phyloP scores from a whole-genome alignment of 2,113 vertebrate species.

The Indri indri region DNA sequence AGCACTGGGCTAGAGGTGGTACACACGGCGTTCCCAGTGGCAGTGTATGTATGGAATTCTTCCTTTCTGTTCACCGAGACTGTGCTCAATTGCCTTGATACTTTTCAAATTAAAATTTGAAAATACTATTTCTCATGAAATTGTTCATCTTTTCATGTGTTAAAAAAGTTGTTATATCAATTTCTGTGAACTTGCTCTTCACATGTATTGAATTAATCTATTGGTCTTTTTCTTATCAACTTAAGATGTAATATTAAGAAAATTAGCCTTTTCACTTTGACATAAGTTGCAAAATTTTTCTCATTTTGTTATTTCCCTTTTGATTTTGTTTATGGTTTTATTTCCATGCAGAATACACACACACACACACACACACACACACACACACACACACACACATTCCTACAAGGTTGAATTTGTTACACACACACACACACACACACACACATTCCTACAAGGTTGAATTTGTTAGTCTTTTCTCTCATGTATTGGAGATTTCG shows the following conservation, averaged over 20 bases:
- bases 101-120: background rate
- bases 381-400: background rate
- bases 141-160: background rate
- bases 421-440: background rate
- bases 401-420: background rate
- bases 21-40: background rate
- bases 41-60: background rate
- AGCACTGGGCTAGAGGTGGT: background rate
- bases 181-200: background rate
- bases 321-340: background rate
- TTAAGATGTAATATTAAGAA: background rate
- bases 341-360: background rate
- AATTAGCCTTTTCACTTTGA: background rate
- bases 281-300: background rate
- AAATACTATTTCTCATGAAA: background rate
- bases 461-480: constrained; percentile 9
- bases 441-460: background rate
- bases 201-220: background rate
- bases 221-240: background rate
- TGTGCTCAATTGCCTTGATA: background rate
- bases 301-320: background rate
- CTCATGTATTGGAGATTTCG: background rate
- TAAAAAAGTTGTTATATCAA: background rate
- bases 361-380: background rate
- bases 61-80: background rate